Evolutionary conservation across 2,113 vertebrate genomes (phyloP).

Genomic region (Alouatta palliata): DNA sequence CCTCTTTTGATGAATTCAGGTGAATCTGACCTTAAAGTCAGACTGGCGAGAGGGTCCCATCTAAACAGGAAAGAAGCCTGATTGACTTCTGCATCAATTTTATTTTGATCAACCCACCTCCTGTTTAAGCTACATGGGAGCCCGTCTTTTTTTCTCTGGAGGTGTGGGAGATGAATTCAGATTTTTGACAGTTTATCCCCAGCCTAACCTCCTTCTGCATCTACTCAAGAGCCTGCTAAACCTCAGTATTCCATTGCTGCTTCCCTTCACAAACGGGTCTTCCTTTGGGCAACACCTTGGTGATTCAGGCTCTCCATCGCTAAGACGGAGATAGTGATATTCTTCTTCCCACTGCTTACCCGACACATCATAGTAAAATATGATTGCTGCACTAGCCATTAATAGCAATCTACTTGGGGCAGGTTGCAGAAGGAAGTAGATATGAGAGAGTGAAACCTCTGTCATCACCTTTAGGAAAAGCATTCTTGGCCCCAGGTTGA

Average conservation of each 20-base stretch:
- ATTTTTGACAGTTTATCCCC: not conserved
- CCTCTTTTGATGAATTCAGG: not conserved
- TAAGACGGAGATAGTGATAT: not conserved
- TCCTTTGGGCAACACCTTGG: not conserved
- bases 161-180: not conserved
- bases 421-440: not conserved
- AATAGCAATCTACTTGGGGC: not conserved
- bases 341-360: not conserved
- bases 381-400: not conserved
- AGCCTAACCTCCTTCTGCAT: not conserved
- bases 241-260: too few species aligned
- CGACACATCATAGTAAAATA: not conserved
- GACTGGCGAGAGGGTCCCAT: not conserved
- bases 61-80: not conserved
- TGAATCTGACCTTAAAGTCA: not conserved
- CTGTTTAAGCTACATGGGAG: not conserved
- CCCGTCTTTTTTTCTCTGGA: not conserved
- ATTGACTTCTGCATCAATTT: not conserved
- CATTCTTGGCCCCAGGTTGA: not conserved
- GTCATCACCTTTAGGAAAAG: not conserved
- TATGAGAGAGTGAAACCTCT: not conserved
- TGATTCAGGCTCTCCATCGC: not conserved
- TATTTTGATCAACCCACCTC: not conserved
- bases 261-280: not conserved
- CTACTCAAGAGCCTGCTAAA: not conserved